A percentile compares a stretch with the other conserved stretches of the same genome.
Evolutionary conservation across 2,888 invertebrate genomes (phyloP).

Genomic region (Agonopterix arenella): DNA sequence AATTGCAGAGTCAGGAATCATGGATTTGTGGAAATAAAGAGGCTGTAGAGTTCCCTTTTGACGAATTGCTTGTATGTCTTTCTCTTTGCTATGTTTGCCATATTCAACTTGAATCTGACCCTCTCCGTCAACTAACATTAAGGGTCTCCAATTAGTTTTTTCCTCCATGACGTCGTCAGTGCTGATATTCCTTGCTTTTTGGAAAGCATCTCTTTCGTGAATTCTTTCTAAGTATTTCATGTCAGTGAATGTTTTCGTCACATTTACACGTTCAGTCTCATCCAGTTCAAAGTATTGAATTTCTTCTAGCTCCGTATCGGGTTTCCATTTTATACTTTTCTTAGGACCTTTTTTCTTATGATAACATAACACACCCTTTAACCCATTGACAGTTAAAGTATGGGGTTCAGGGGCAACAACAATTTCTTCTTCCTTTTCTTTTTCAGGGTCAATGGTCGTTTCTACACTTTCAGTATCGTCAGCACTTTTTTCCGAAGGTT

Average conservation of each 20-base stretch:
- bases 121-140: slow-evolving; percentile 82
- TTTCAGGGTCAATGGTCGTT: slow-evolving; percentile 24
- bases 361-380: slow-evolving; percentile 85
- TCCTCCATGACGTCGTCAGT: slow-evolving; percentile 90
- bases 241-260: slow-evolving; percentile 92
- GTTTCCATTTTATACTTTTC: slow-evolving; percentile 88
- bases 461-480: slow-evolving; percentile 21
- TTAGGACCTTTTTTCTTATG: slow-evolving; percentile 87
- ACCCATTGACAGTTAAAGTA: slow-evolving; percentile 73
- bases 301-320: slow-evolving; percentile 87
- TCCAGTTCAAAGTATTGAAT: slow-evolving; percentile 95
- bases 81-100: slow-evolving; percentile 90
- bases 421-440: slow-evolving; percentile 46
- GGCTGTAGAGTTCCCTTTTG: slow-evolving; percentile 91
- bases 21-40: slow-evolving; percentile 86
- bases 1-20: slow-evolving; percentile 90
- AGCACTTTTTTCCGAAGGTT: slow-evolving; percentile 33
- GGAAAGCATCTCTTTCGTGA: slow-evolving; percentile 89
- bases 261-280: slow-evolving; percentile 97
- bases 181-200: slow-evolving; percentile 84
- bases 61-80: slow-evolving; percentile 89
- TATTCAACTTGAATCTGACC: slow-evolving; percentile 81
- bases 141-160: slow-evolving; percentile 84
- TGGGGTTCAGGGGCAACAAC: slow-evolving; percentile 56
- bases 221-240: slow-evolving; percentile 94